Percentiles rank a stretch among this genome's conserved stretches.
Conservation (phyloP, 2,113 vertebrate genomes). For the Microcebus ravelobensis region DNA sequence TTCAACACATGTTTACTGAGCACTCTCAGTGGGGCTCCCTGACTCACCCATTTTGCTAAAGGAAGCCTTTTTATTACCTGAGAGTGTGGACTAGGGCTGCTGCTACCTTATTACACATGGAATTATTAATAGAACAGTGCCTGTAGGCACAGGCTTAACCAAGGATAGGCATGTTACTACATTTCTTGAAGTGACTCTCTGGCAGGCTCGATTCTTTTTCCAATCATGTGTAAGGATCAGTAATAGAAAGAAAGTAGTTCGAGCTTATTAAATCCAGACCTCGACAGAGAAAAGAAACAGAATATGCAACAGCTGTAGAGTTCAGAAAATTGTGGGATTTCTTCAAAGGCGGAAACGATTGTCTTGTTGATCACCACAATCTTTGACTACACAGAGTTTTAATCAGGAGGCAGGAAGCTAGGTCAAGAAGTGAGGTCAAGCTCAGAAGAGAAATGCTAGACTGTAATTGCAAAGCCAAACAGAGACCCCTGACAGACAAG, state of each 20-base stretch:
- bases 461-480: not conserved
- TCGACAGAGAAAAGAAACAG: conserved; percentile 4
- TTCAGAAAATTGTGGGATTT: conserved; percentile 38
- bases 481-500: conserved; percentile 16
- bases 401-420: conserved; percentile 24
- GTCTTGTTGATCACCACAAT: not conserved
- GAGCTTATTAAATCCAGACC: conserved; percentile 22
- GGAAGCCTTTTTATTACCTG: not conserved
- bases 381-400: not conserved
- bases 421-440: not conserved
- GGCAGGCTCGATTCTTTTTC: not conserved
- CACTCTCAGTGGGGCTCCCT: not conserved
- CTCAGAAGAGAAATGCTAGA: conserved; percentile 12
- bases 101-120: not conserved
- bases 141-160: not conserved
- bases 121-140: not conserved
- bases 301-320: not conserved
- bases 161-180: not conserved
- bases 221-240: not conserved
- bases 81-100: not conserved
- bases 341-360: not conserved
- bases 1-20: not conserved
- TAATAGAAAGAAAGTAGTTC: conserved; percentile 13
- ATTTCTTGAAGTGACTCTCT: not conserved
- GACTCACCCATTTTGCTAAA: not conserved